Base-by-base conservation (phyloP, 2,888 invertebrate species). In the Dorcus hopei region DNA sequence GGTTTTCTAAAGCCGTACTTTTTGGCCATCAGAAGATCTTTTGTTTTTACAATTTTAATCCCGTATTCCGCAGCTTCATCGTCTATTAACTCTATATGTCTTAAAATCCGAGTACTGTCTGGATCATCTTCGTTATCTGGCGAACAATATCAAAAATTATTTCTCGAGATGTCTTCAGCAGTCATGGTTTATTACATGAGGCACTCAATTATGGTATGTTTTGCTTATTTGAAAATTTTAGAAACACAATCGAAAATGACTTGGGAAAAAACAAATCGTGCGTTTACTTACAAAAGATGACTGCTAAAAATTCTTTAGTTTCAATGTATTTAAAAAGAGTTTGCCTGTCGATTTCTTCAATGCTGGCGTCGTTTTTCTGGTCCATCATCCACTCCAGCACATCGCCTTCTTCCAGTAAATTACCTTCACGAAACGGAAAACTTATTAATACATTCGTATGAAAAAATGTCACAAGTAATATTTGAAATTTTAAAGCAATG, bases 21-120 rank as follows among this genome's bases (percentile, higher is more conserved):
- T 76, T 95, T 95, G 1, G 94, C 95, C 93, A 95, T 95, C 38
- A 95, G 78, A 14, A 88, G 84, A 77, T 95, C 95, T 69, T 85
- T 86, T 82, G 91, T 91, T 80, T 95, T 92, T 0, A 92, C 92
- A 63, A 95, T 86, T 80, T 91, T 90, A 61, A 95, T 95, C 54
- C 95, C 95, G 76, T 94, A 95, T 75, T 95, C 94, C 8, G 89
- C 82, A 14, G 94, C 94, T 80, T 95, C 95, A 69, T 95, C 94
- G 68, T 95, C 95, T 66, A 95, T 95, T 50, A 94, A 77, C 77
- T 95, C 95, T 58, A 95, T 85, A 73, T 94, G 93, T 59, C 93
- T 82, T n/a, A 93, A 81, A 52, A 93, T 85, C 72, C 88, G 83
- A 3, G 91, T 90, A 73, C 90, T 88, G 64, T 89, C 87, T 9